Conservation (phyloP, 2,113 vertebrate genomes). For the Tyrannus savana region DNA sequence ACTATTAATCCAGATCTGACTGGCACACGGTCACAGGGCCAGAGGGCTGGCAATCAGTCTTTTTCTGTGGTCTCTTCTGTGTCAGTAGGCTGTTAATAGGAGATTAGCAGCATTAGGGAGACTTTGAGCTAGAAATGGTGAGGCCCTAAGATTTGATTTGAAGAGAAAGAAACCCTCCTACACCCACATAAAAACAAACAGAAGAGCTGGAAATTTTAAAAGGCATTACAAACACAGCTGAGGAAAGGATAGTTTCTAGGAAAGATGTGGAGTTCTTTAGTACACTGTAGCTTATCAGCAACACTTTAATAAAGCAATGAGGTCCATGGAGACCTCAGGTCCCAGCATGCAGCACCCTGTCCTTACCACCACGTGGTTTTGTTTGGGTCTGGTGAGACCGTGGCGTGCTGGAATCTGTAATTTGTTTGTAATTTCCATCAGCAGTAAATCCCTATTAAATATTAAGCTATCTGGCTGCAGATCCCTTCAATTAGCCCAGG, state of each 20-base stretch:
- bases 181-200: not conserved
- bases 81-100: constrained; percentile 58
- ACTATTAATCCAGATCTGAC: constrained; percentile 62
- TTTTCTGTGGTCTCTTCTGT: constrained; percentile 48
- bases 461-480: not conserved
- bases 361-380: not conserved
- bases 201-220: not conserved
- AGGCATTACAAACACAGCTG: not conserved
- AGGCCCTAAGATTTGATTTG: not conserved
- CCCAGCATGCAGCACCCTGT: rapidly evolving
- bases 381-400: not conserved
- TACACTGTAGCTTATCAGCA: not conserved
- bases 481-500: not conserved
- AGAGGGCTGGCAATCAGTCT: constrained; percentile 31
- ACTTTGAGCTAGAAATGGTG: constrained; percentile 27
- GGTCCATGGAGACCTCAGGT: not conserved
- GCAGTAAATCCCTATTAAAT: not conserved
- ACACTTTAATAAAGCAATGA: not conserved
- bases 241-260: not conserved
- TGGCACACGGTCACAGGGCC: constrained; percentile 41
- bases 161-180: not conserved
- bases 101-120: constrained; percentile 42
- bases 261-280: not conserved
- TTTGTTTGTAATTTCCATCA: not conserved
- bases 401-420: not conserved